Base-by-base conservation (phyloP, 2,888 invertebrate species). In the Tineola bisselliella region DNA sequence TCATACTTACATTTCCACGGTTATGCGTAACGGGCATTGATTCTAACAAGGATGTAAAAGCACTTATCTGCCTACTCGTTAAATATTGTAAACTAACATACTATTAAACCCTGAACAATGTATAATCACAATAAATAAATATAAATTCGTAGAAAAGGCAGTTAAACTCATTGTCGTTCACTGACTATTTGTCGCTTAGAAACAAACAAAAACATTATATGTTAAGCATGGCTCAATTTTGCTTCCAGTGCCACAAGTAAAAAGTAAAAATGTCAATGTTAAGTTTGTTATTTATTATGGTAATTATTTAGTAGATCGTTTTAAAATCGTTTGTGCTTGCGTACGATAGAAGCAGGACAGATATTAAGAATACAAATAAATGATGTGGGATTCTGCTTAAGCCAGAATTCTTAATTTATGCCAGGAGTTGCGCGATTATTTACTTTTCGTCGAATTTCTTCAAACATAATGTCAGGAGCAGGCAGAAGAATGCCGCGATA, bases 1-100 rank as follows among this genome's bases (percentile, higher is more conserved):
- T 38, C 10, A n/a, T 33, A 80, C 81, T 82, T 71, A 87, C 87
- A 74, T 86, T 87, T 70, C 87, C 87, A 65, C 87, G 84, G 65
- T 71, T 84, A 68, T 79, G 76, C 63, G 82, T 75, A 65, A 84
- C 74, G 72, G 87, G 84, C 87, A 87, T 87, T 72, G 77, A 69
- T 68, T 68, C 69, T 64, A 71, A 68, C 61, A 72, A 65, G 63
- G 70, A 70, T 62, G 69, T 63, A 72, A 72, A 70, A 61, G 12
- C 31, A 60, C 15, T 58, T 33, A 25, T 58, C 15, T 15, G 33
- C 15, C 10, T 58, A 13, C 48, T 15, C 3, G 18, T 8, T 38
- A 59, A 18, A 44, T 38, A 59, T 44, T 59, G 30, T 38, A 38
- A 12, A 15, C 6, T 44, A 13, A 33, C 5, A 3, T 59, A 63